phyloP scores from a whole-genome alignment of 23 tunicate genomes.

The Trididemnum miniatum region DNA sequence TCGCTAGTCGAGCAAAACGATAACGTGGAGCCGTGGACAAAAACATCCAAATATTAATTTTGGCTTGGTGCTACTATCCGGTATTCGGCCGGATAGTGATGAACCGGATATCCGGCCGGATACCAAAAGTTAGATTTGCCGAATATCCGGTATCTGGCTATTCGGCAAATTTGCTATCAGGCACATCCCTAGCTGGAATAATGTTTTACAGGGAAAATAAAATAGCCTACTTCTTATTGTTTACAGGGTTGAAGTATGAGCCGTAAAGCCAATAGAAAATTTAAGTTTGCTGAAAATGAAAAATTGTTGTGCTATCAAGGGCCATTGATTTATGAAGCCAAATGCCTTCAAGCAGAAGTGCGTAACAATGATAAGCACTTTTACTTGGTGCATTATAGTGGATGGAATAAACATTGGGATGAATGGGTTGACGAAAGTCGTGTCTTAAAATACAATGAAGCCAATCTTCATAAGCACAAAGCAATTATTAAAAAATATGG shows the following conservation, averaged over 20 bases:
- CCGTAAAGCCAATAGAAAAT: constrained; percentile 19
- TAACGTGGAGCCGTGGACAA: too few species aligned
- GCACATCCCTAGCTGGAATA: too few species aligned
- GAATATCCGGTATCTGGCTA: too few species aligned
- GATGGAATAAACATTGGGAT: constrained; percentile 95
- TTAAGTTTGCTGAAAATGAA: constrained; percentile 59
- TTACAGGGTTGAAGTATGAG: constrained; percentile 16
- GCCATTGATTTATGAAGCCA: constrained; percentile 87
- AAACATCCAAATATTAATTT: too few species aligned
- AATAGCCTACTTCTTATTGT: too few species aligned
- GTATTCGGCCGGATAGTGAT: too few species aligned
- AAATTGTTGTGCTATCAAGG: constrained; percentile 84
- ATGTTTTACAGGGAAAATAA: too few species aligned
- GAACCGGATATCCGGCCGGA: too few species aligned
- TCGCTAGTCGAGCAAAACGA: too few species aligned
- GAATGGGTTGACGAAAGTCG: constrained; percentile 90
- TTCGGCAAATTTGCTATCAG: too few species aligned
- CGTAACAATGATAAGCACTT: constrained; percentile 22
- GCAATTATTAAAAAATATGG: constrained; percentile 61
- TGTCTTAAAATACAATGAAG: constrained; percentile 66
- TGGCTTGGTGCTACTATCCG: too few species aligned
- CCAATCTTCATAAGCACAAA: constrained; percentile 73
- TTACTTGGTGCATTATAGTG: constrained; percentile 82
- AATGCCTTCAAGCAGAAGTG: constrained; percentile 64
- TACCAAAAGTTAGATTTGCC: too few species aligned